phyloP scores from a whole-genome alignment of 2,888 invertebrate genomes.

The Nasonia oneida region DNA sequence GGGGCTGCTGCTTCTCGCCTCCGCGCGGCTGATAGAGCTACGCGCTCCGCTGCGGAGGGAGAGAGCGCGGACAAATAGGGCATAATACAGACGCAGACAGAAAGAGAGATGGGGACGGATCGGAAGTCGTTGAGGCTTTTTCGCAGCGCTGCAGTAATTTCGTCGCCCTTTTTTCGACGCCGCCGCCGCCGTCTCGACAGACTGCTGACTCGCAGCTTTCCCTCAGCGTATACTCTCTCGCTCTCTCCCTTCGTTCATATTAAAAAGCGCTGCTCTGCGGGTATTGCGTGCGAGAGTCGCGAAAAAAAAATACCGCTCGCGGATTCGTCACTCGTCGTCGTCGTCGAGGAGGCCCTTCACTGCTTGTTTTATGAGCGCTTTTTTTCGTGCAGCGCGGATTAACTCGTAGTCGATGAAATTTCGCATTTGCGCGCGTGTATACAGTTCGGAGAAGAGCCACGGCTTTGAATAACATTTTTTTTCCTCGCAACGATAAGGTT shows the following conservation, averaged over 20 bases:
- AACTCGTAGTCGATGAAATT: background rate
- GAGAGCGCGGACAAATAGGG: slow-evolving; percentile 37
- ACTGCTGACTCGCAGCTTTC: slow-evolving; percentile 59
- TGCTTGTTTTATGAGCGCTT: background rate
- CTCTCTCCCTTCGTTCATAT: slow-evolving; percentile 33
- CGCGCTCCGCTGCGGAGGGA: background rate
- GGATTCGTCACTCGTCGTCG: slow-evolving; percentile 7
- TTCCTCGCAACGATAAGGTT: too few species aligned
- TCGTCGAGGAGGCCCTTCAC: background rate
- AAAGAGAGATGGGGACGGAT: slow-evolving; percentile 32
- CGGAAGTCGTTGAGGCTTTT: slow-evolving; percentile 57
- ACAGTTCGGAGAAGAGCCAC: too few species aligned
- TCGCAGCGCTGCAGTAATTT: slow-evolving; percentile 49
- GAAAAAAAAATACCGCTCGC: slow-evolving; percentile 24
- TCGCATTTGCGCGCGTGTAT: background rate
- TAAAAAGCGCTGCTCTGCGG: slow-evolving; percentile 36
- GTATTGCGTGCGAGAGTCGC: background rate
- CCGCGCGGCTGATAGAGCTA: background rate
- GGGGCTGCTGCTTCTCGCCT: background rate
- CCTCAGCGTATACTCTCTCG: background rate
- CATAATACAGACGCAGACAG: slow-evolving; percentile 40
- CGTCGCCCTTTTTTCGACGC: slow-evolving; percentile 13
- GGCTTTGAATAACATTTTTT: too few species aligned
- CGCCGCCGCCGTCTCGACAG: background rate
- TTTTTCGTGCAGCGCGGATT: slow-evolving; percentile 14